Conservation (phyloP, 2,888 invertebrate genomes). For the Drosophila mettleri region DNA sequence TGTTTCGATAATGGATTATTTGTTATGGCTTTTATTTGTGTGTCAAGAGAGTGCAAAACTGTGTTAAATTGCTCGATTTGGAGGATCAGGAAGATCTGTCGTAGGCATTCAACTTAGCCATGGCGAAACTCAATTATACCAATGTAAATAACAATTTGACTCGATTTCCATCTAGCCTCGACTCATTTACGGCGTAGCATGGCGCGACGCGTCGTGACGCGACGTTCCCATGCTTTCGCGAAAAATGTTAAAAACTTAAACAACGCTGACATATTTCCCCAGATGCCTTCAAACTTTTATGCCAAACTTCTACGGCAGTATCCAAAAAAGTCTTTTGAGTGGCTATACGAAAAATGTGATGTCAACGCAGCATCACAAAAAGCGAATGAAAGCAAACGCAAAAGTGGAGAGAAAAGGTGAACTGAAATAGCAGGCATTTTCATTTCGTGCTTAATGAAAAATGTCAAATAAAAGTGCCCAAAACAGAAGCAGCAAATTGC, state of each 20-base stretch:
- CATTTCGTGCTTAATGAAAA: conserved; percentile 79
- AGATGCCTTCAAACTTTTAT: conserved; percentile 77
- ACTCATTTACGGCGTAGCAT: conserved; percentile 10
- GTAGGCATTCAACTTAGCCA: not conserved
- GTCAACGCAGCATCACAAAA: conserved; percentile 63
- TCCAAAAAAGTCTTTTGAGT: conserved; percentile 56
- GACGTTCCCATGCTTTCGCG: conserved; percentile 47
- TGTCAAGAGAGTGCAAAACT: conserved; percentile 13
- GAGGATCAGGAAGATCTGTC: not conserved
- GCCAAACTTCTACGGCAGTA: conserved; percentile 51
- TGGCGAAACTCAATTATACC: conserved; percentile 66
- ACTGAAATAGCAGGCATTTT: conserved; percentile 67
- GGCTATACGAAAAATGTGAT: conserved; percentile 73
- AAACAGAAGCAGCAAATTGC: conserved; percentile 75
- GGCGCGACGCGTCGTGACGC: not conserved
- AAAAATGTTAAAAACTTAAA: conserved; percentile 78
- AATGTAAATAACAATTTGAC: conserved; percentile 72
- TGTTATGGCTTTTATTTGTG: conserved; percentile 5
- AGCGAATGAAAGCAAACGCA: conserved; percentile 1
- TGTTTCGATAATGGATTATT: conserved; percentile 49
- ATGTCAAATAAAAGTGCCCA: conserved; percentile 79
- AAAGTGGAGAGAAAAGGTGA: not conserved
- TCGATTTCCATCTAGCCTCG: conserved; percentile 20
- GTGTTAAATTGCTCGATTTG: conserved; percentile 9
- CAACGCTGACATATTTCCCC: conserved; percentile 78